These are phyloP conservation scores for Drosophila albomicans DNA, from an alignment of 1,140 invertebrate genomes.

Conservation along the genomic window DNA sequence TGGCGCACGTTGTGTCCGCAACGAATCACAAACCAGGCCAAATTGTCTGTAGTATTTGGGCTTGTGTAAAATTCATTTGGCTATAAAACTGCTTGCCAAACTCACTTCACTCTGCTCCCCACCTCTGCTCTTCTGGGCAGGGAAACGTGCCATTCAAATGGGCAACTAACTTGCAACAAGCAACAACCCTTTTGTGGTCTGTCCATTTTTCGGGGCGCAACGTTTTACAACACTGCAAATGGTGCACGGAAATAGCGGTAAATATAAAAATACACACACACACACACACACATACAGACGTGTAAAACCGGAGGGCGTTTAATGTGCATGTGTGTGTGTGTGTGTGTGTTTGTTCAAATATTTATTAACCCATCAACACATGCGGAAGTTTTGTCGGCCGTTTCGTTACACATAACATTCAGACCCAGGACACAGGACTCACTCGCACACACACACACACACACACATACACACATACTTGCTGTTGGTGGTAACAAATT, in stretches of 20 bases:
- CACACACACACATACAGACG: slow-evolving; percentile 40
- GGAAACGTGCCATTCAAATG: slow-evolving; percentile 66
- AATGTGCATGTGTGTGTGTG: slow-evolving; percentile 39
- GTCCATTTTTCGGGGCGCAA: slow-evolving; percentile 63
- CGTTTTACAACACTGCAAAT: slow-evolving; percentile 81
- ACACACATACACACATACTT: slow-evolving; percentile 7
- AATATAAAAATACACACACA: slow-evolving; percentile 78
- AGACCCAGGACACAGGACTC: slow-evolving; percentile 9
- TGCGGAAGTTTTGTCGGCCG: slow-evolving; percentile 76
- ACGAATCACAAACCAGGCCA: slow-evolving; percentile 76
- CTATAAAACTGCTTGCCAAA: slow-evolving; percentile 63
- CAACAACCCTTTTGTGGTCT: slow-evolving; percentile 72
- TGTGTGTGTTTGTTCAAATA: slow-evolving; percentile 72
- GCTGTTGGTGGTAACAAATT: slow-evolving; percentile 74
- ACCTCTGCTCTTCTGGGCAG: neutral
- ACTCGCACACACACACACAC: neutral
- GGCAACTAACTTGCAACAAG: slow-evolving; percentile 74
- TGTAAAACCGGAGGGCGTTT: slow-evolving; percentile 22
- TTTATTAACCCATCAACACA: slow-evolving; percentile 82
- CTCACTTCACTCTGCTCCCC: neutral
- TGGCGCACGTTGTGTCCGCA: slow-evolving; percentile 17
- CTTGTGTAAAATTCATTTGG: slow-evolving; percentile 78
- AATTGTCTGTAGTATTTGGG: slow-evolving; percentile 55
- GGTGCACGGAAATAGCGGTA: slow-evolving; percentile 78
- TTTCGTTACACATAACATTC: slow-evolving; percentile 69